Base-by-base conservation (phyloP, 2,113 vertebrate genomes). In the Salvelinus namaycush region DNA sequence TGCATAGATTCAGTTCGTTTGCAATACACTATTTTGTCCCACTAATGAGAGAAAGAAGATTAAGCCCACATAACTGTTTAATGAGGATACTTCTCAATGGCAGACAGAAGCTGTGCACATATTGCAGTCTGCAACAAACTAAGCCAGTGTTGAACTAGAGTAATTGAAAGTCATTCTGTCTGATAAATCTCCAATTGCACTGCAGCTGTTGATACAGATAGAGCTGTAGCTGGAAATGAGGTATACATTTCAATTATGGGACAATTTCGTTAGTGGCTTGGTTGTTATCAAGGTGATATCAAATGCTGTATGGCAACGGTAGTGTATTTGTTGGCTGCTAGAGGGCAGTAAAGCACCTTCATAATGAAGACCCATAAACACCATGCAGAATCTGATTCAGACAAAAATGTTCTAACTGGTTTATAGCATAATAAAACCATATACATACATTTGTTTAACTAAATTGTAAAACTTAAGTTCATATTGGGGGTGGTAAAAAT, bases 11-110 rank as follows among this genome's bases (percentile, higher is more conserved):
- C n/a, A 27, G 39, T n/a, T 16, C 18, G 44, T 31, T 34, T 68
- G 27, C 29, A 49, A 29, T 8, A 70, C 11, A 5, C 34, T 48
- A 22, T 70, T 49, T 48, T 48, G 44, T 70, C 29, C 29, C 68
- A 44, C 34, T 69, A 69, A 69, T 69, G 68, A 69, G 68, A 69
- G 20, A 69, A 44, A 39, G 9, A 34, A 44, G 13, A 69, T n/a
- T 7, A 64, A 64, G 60, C 24, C 60, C 60, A 64, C n/a, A 16
- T 1, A 18, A 20, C 31, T 44, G 29, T n/a, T 27, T 69, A 69
- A 69, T 69, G 68, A 69, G 34, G 34, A 69, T 18, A 31, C 29
- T 22, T 27, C 20, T 69, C 29, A 18, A 27, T n/a, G 18, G 31
- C 14, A 18, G 31, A 22, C 29, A 44, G 2, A 26, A 49, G 65